Evolutionary conservation across 1,140 invertebrate species (phyloP).

Genomic region (Anthonomus grandis): DNA sequence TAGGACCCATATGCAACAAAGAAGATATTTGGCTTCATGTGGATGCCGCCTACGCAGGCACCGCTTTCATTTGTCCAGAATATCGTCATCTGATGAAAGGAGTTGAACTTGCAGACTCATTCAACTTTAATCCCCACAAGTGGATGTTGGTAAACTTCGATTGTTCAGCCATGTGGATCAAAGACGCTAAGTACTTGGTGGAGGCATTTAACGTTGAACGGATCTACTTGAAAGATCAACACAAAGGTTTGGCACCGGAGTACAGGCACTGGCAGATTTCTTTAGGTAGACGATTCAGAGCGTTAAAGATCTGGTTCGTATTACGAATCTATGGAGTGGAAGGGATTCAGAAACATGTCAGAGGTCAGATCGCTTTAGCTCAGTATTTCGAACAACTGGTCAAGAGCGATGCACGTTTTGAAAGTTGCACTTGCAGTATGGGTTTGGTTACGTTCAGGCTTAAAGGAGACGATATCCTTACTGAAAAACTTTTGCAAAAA

Average conservation of each 20-base stretch:
- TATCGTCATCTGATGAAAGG: constrained; percentile 78
- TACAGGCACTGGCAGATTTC: constrained; percentile 95
- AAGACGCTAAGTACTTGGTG: constrained; percentile 75
- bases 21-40: constrained; percentile 82
- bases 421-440: constrained; percentile 57
- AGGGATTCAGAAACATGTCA: constrained; percentile 75
- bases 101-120: constrained; percentile 78
- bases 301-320: constrained; percentile 94
- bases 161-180: constrained; percentile 86
- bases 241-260: constrained; percentile 72
- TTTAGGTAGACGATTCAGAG: constrained; percentile 84
- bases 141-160: constrained; percentile 93
- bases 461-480: constrained; percentile 71
- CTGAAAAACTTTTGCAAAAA: constrained; percentile 69
- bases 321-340: constrained; percentile 79
- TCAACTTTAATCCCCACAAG: constrained; percentile 92
- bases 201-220: constrained; percentile 91
- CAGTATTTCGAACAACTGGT: constrained; percentile 74
- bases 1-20: constrained; percentile 77
- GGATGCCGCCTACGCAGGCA: constrained; percentile 86
- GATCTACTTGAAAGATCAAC: constrained; percentile 77
- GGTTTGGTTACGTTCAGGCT: constrained; percentile 87
- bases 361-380: constrained; percentile 73
- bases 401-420: constrained; percentile 69
- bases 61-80: constrained; percentile 90